Evolutionary conservation across 2,797 vertebrate species (phyloP), one percentile per base, ranked within the genome.

Genomic region (Anabas testudineus): DNA sequence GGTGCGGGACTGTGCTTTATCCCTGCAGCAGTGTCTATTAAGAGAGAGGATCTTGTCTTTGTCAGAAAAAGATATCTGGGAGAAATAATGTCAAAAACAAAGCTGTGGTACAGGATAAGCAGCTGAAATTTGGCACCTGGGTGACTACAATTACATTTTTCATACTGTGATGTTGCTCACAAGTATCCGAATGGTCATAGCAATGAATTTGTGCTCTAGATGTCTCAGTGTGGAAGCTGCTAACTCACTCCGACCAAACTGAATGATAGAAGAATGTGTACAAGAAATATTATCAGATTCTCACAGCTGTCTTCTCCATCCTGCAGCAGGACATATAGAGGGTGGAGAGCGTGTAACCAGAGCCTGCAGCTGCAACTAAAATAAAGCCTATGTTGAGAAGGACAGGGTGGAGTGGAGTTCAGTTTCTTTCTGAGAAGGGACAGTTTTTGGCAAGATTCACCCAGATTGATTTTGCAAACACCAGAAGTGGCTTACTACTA

Each of bases 311-410:
- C 87, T 80, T 84, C 76, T 88, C 46, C 76, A 78, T 88, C 86
- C 84, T 88, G 82, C 88, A 86, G 90, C 16, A 74, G 89, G 76
- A 87, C 82, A 59, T 77, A 51, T 19, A 67, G 83, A 90, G 90
- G 90, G 90, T 88, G 89, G 90, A 88, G 90, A 92, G 90, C 92
- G 92, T 88, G 92, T 91, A 91, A 92, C 92, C 82, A 71, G 83
- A 92, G 83, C 82, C 79, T 88, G 88, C 92, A 93, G 91, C 92
- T 91, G 91, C 79, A 91, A 73, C 90, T 84, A 88, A 87, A 82
- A 79, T 64, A 78, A 83, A 88, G 80, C 81, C 87, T 83, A 48
- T 60, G 76, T 82, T 48, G 46, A 79, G 87, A 74, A 83, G 87
- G 87, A 91, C 86, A 88, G 91, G 91, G 91, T 91, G 91, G 89